Conservation (phyloP, 2,113 vertebrate species). For the Canis aureus region DNA sequence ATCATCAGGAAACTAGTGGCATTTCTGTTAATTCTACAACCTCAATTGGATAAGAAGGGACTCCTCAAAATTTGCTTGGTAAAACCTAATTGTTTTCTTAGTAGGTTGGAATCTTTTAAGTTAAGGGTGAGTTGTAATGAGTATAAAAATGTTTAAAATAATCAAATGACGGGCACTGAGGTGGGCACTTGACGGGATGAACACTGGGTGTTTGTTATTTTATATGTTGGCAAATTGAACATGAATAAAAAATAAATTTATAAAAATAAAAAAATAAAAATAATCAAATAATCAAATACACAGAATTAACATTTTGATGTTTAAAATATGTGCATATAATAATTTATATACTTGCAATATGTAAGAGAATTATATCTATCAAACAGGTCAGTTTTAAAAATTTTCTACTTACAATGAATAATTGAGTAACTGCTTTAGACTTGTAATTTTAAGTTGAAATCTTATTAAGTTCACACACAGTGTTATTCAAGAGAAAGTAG, state of each 20-base stretch:
- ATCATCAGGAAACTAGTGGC: background rate
- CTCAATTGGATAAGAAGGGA: background rate
- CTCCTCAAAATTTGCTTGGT: background rate
- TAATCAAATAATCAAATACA: background rate
- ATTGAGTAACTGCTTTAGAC: constrained; percentile 20
- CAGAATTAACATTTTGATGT: background rate
- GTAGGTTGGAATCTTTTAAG: background rate
- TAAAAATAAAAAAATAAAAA: too few relatives aligned
- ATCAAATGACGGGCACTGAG: background rate
- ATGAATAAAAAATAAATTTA: too few relatives aligned
- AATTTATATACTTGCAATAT: background rate
- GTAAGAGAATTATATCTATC: constrained; percentile 19
- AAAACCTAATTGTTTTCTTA: constrained; percentile 10
- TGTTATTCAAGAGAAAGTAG: constrained; percentile 24
- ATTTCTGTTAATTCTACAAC: background rate
- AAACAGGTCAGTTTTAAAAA: background rate
- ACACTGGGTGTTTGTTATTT: too few relatives aligned
- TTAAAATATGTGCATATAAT: background rate
- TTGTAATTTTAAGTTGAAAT: constrained; percentile 37
- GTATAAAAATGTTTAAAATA: constrained; percentile 16
- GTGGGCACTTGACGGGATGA: too few relatives aligned
- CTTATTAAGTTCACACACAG: constrained; percentile 12
- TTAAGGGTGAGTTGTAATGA: background rate
- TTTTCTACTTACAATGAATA: constrained; percentile 10
- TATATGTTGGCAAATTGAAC: too few relatives aligned